Evolutionary conservation across 2,797 vertebrate genomes (phyloP).

Genomic region (Steatocranus sp.): DNA sequence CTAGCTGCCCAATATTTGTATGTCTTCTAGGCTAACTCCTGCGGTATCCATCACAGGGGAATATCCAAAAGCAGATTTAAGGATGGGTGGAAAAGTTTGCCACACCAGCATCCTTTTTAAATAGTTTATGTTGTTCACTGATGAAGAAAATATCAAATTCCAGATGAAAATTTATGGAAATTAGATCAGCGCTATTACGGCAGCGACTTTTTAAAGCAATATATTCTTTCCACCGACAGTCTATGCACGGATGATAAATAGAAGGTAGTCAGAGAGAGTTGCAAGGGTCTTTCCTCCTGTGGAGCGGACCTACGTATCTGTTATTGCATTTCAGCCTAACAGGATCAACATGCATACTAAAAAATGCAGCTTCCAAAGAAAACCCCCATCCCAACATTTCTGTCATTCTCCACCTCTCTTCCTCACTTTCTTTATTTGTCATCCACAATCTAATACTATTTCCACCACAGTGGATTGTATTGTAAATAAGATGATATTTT

Average conservation of each 20-base stretch:
- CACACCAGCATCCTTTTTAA: slow-evolving; percentile 73
- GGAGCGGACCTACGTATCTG: slow-evolving; percentile 67
- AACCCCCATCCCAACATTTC: slow-evolving; percentile 58
- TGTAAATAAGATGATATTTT: slow-evolving; percentile 76
- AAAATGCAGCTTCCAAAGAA: slow-evolving; percentile 63
- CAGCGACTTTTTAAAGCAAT: slow-evolving; percentile 83
- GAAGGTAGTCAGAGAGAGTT: slow-evolving; percentile 73
- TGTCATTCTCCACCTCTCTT: slow-evolving; percentile 53
- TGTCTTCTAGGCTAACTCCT: slow-evolving; percentile 32
- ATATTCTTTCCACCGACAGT: slow-evolving; percentile 78
- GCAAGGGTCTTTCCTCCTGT: slow-evolving; percentile 66
- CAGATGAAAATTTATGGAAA: slow-evolving; percentile 84
- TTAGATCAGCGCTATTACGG: slow-evolving; percentile 79
- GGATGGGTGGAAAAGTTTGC: slow-evolving; percentile 76
- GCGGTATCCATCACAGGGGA: slow-evolving; percentile 71
- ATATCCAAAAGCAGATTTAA: slow-evolving; percentile 74
- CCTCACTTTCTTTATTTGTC: slow-evolving; percentile 73
- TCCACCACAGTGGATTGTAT: slow-evolving; percentile 69
- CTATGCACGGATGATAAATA: slow-evolving; percentile 78
- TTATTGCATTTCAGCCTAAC: slow-evolving; percentile 79
- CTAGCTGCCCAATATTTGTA: slow-evolving; percentile 46
- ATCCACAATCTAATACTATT: slow-evolving; percentile 75
- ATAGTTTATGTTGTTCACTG: slow-evolving; percentile 80
- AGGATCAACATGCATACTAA: slow-evolving; percentile 78
- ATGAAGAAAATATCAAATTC: slow-evolving; percentile 83